phyloP scores from a whole-genome alignment of 2,113 vertebrate genomes.

The Crotophaga sulcirostris region DNA sequence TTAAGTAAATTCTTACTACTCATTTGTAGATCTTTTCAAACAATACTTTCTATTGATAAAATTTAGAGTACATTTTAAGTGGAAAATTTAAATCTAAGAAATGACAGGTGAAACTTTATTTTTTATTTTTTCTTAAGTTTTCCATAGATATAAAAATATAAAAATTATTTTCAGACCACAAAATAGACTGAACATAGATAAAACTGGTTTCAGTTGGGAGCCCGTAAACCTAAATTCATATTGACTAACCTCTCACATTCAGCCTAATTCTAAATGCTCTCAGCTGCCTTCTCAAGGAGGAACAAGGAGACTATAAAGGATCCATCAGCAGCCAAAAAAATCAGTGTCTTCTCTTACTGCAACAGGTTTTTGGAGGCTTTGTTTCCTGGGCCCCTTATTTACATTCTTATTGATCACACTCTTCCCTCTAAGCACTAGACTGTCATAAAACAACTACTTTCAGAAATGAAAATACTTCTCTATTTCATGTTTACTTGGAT shows the following conservation, averaged over 20 bases:
- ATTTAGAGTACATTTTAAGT: neutral
- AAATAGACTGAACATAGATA: neutral
- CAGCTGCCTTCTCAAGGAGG: neutral
- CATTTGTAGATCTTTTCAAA: neutral
- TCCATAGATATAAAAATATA: neutral
- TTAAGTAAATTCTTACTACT: neutral
- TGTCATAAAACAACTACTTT: neutral
- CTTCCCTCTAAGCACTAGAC: neutral
- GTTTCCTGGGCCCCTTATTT: neutral
- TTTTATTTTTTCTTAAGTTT: neutral
- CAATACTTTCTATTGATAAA: neutral
- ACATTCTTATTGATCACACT: neutral
- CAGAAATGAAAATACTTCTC: neutral
- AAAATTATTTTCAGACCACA: neutral
- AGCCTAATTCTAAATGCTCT: neutral
- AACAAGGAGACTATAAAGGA: neutral
- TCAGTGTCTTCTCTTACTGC: neutral
- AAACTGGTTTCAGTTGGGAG: neutral
- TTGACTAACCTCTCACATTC: neutral
- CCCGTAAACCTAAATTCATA: neutral
- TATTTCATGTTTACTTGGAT: neutral
- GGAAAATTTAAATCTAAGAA: neutral
- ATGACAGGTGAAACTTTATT: fast-evolving
- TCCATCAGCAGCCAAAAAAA: neutral
- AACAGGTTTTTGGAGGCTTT: neutral